These are phyloP conservation scores for Eristalis tenax DNA, from an alignment of 2,888 invertebrate genomes.

Conservation along the genomic window DNA sequence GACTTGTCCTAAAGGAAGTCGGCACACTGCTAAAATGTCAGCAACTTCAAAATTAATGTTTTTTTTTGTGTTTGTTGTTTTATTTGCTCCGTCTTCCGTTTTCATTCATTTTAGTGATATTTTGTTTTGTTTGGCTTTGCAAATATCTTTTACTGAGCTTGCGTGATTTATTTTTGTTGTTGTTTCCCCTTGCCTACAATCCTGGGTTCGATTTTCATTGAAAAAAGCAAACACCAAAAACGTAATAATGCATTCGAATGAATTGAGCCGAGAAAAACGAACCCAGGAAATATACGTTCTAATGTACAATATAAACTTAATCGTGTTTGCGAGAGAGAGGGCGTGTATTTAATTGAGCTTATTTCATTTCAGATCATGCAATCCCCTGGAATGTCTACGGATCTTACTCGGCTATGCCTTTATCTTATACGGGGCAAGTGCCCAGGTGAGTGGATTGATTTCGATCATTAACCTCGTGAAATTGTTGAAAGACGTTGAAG, in stretches of 20 bases:
- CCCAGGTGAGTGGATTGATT: slow-evolving; percentile 76
- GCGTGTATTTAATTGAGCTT: background rate
- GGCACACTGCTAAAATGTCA: slow-evolving; percentile 36
- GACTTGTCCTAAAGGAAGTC: background rate
- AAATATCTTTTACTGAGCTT: slow-evolving; percentile 49
- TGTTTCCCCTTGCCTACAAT: background rate
- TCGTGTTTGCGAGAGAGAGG: background rate
- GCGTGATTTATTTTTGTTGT: slow-evolving; percentile 49
- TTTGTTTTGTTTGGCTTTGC: slow-evolving; percentile 47
- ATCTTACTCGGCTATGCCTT: slow-evolving; percentile 79
- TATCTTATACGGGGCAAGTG: slow-evolving; percentile 79
- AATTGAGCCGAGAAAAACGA: slow-evolving; percentile 12
- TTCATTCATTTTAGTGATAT: background rate
- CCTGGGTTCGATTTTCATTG: slow-evolving; percentile 46
- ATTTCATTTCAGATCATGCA: slow-evolving; percentile 78
- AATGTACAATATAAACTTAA: background rate
- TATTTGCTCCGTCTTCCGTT: background rate
- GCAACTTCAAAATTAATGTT: slow-evolving; percentile 21
- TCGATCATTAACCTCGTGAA: background rate
- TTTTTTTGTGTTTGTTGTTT: background rate
- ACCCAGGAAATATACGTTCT: background rate
- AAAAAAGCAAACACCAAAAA: slow-evolving; percentile 60
- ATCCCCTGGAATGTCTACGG: slow-evolving; percentile 81
- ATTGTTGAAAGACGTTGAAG: no score
- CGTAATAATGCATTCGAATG: slow-evolving; percentile 15